Conservation (phyloP, 2,888 invertebrate species). For the Danaus chrysippus region DNA sequence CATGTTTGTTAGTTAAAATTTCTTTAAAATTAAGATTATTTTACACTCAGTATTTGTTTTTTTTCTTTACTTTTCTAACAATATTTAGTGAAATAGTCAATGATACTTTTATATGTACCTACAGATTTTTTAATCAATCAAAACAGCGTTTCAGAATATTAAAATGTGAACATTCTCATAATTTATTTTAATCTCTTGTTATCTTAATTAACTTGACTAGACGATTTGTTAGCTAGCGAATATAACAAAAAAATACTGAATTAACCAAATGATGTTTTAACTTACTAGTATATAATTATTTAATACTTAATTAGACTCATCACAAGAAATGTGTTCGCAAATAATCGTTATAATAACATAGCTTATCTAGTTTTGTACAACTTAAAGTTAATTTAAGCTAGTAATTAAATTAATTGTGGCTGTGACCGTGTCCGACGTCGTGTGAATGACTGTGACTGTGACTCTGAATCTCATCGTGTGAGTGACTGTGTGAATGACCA, state of each 20-base stretch:
- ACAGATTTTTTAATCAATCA: too few relatives aligned
- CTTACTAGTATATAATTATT: neutral
- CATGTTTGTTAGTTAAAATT: too few relatives aligned
- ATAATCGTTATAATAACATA: neutral
- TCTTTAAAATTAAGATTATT: too few relatives aligned
- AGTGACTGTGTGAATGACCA: constrained; percentile 58
- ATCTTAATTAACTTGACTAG: constrained; percentile 2
- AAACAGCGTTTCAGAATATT: too few relatives aligned
- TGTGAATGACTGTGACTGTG: constrained; percentile 26
- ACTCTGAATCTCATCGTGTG: constrained; percentile 32
- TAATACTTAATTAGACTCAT: neutral
- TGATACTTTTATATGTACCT: too few relatives aligned
- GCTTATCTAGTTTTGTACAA: neutral
- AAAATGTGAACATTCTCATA: too few relatives aligned
- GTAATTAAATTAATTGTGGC: constrained; percentile 18
- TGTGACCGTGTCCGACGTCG: constrained; percentile 26
- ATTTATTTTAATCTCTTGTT: too few relatives aligned
- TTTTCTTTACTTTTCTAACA: too few relatives aligned
- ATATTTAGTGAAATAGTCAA: too few relatives aligned
- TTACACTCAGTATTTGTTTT: too few relatives aligned
- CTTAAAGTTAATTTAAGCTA: neutral
- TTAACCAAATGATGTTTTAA: neutral
- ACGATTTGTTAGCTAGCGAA: neutral
- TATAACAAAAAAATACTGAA: neutral
- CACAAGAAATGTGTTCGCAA: neutral